A percentile compares a stretch with the other conserved stretches of the same genome.
These are phyloP conservation scores for Columba janthina DNA, from an alignment of 2,113 vertebrate species.

Conservation along the genomic window DNA sequence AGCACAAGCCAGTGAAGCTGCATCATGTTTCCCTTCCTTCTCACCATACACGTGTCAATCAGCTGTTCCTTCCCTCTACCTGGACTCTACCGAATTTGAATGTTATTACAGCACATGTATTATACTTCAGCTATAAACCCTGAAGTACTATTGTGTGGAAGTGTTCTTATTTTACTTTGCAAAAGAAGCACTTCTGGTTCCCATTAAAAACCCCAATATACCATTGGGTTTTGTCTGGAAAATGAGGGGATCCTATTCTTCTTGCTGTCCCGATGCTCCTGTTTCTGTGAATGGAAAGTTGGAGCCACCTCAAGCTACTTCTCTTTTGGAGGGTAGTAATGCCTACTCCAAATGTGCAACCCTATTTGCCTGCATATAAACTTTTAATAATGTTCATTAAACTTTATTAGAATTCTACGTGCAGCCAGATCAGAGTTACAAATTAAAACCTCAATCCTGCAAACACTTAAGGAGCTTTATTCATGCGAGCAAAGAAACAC, in stretches of 20 bases:
- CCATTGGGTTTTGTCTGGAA: not conserved
- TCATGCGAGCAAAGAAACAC: not conserved
- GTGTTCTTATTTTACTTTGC: not conserved
- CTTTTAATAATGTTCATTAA: conserved; percentile 73
- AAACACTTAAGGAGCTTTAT: conserved; percentile 36
- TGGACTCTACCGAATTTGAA: not conserved
- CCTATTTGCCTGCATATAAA: conserved; percentile 63
- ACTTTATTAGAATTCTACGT: conserved; percentile 65
- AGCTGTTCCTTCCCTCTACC: not conserved
- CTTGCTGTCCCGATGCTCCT: not conserved
- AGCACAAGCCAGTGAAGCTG: not conserved
- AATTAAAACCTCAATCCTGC: conserved; percentile 55
- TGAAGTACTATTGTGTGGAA: accelerated
- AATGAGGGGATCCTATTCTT: not conserved
- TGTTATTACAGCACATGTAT: accelerated
- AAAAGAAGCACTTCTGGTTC: not conserved
- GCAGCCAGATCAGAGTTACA: conserved; percentile 45
- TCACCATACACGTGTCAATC: accelerated
- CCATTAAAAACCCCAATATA: accelerated
- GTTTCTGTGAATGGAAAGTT: conserved; percentile 5
- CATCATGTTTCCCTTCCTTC: not conserved
- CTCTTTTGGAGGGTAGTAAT: conserved; percentile 25
- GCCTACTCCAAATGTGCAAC: conserved; percentile 39
- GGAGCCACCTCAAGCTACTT: conserved; percentile 6
- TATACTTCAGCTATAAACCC: not conserved